Evolutionary conservation across 2,113 vertebrate genomes (phyloP), one percentile per base, ranked within the genome.

Genomic region (Plestiodon gilberti): DNA sequence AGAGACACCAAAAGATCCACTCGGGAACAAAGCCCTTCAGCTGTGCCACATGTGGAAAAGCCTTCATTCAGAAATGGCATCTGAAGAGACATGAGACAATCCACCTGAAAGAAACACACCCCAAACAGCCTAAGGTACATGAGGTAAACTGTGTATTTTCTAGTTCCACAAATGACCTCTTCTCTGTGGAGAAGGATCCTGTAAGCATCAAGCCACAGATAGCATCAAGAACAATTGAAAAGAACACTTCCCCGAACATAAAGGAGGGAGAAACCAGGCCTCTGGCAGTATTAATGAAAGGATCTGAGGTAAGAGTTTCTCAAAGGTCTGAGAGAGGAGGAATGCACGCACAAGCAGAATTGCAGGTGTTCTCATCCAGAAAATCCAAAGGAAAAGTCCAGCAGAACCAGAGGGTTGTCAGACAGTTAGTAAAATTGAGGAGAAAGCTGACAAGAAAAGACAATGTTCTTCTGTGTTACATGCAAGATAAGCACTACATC

Each of bases 1-100:
- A 0, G 7, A 62, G 69, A 43, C 85, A 87, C 65, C 22, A 75
- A n/a, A 74, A 4, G 3, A 64, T 18, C 20, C 84, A 73, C 30
- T 33, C n/a, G 15, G 57, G 17, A 6, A 30, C 14, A 64, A 78
- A 43, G 11, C 81, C 82, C 52, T 84, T 83, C 81, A 79, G 59
- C 33, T 88, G 87, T 35, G 18, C 38, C 14, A 11, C 9, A 14
- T 80, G 84, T 52, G 84, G 78, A 1, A 86, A 86, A 74, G 52
- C 20, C 4, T 86, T 73, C 14, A 35, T 62, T 73, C 77, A 86
- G 13, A 79, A 0, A 1, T 62, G 67, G 84, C 77, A 81, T 52
- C 38, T 86, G 67, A 74, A 48, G 23, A 86, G 28, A 52, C 84
- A 86, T n/a, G 59, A 52, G 40, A 73, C 17, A 3, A 57, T 20